Evolutionary conservation across 2,797 vertebrate species (phyloP).

Genomic region (Eurystomus glaucurus): DNA sequence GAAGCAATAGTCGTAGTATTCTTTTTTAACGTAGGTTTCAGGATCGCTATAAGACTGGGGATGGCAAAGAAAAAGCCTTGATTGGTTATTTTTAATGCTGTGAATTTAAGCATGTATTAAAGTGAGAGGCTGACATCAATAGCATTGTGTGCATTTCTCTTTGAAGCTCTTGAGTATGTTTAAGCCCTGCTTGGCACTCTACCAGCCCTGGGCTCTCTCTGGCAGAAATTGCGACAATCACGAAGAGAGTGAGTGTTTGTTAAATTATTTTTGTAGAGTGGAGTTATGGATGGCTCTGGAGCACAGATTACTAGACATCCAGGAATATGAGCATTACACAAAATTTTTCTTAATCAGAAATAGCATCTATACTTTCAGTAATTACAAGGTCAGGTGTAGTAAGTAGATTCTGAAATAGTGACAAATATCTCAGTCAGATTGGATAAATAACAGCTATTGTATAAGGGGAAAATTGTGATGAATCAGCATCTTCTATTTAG

Average conservation of each 20-base stretch:
- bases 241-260: neutral
- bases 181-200: constrained; percentile 62
- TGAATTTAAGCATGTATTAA: constrained; percentile 64
- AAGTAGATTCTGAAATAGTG: neutral
- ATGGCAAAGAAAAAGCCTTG: constrained; percentile 28
- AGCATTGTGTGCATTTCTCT: constrained; percentile 69
- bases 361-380: neutral
- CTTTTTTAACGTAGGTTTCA: neutral
- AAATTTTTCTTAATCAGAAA: neutral
- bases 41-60: neutral
- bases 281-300: neutral
- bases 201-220: constrained; percentile 53
- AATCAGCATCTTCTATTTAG: neutral
- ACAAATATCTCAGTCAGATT: neutral
- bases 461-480: neutral
- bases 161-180: constrained; percentile 64
- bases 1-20: neutral
- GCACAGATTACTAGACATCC: neutral
- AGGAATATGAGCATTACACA: neutral
- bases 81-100: constrained; percentile 73
- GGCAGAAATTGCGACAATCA: constrained; percentile 16
- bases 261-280: constrained; percentile 35
- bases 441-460: neutral
- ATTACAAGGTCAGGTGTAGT: constrained; percentile 23
- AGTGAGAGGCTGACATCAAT: constrained; percentile 66